These are phyloP conservation scores for Tamandua tetradactyla DNA, from an alignment of 2,797 vertebrate species.

Conservation along the genomic window DNA sequence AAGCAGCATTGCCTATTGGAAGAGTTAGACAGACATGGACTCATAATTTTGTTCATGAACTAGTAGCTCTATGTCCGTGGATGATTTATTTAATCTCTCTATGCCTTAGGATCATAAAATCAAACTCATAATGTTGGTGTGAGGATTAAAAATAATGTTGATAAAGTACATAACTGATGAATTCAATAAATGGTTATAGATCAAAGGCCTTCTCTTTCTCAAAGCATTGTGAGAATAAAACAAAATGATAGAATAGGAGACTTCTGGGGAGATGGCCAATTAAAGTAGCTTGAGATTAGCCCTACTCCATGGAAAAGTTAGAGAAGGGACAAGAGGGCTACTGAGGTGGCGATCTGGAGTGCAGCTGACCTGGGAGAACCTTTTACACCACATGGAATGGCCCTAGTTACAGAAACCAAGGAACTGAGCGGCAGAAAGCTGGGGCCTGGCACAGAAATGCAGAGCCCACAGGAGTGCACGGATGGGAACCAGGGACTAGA, in stretches of 20 bases:
- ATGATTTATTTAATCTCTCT: background rate
- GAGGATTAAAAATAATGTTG: conserved; percentile 8
- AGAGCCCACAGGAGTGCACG: too few species aligned
- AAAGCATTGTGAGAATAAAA: background rate
- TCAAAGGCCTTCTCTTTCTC: background rate
- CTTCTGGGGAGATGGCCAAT: too few species aligned
- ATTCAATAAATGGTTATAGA: background rate
- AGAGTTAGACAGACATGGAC: background rate
- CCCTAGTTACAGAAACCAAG: too few species aligned
- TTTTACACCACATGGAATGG: too few species aligned
- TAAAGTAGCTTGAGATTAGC: too few species aligned
- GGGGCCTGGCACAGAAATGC: too few species aligned
- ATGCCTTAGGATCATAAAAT: background rate
- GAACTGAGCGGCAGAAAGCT: too few species aligned
- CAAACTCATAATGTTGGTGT: background rate
- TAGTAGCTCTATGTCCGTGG: background rate
- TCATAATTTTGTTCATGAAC: background rate
- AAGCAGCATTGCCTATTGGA: background rate
- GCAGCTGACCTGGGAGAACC: too few species aligned
- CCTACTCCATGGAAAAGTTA: too few species aligned
- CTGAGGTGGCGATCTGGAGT: too few species aligned
- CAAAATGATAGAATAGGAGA: background rate
- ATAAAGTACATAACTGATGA: background rate
- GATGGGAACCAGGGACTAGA: too few species aligned
- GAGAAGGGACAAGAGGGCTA: too few species aligned